A percentile compares a stretch with the other conserved stretches of the same genome.
Conservation (phyloP, 2,888 invertebrate species). For the Drosophila suboccidentalis region DNA sequence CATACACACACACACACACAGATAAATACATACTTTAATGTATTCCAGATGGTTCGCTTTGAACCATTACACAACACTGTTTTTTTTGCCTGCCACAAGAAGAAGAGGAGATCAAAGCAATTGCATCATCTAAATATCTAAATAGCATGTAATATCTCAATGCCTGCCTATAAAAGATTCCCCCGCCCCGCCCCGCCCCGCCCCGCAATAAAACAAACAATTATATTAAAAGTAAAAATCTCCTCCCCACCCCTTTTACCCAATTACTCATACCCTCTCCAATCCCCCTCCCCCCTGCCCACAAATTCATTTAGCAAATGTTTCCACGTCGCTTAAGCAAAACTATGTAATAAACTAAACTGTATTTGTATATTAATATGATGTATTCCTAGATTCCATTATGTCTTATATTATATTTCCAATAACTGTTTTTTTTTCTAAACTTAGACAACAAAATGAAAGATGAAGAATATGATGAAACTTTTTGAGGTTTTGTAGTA, state of each 20-base stretch:
- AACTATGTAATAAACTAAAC: constrained; percentile 34
- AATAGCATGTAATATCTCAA: constrained; percentile 38
- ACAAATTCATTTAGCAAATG: constrained; percentile 21
- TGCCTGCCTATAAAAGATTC: constrained; percentile 26
- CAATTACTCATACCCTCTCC: background rate
- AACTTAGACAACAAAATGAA: constrained; percentile 22
- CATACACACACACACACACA: constrained; percentile 3
- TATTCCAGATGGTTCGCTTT: constrained; percentile 31
- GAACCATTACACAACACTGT: constrained; percentile 11
- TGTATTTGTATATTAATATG: constrained; percentile 50
- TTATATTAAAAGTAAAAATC: background rate
- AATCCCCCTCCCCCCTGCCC: background rate
- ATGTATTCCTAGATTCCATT: constrained; percentile 44
- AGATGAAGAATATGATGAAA: background rate
- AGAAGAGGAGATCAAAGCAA: constrained; percentile 32
- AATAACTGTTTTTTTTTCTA: constrained; percentile 25
- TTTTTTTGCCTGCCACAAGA: constrained; percentile 25
- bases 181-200: background rate
- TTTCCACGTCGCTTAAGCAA: constrained; percentile 32
- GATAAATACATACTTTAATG: constrained; percentile 5
- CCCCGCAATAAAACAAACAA: background rate
- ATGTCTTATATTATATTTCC: constrained; percentile 23
- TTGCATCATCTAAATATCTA: constrained; percentile 35
- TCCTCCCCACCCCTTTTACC: background rate
- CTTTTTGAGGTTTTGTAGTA: constrained; percentile 23